Percentiles rank a stretch among this genome's conserved stretches.
Conservation (phyloP, 2,797 vertebrate genomes). For the Phalanger gymnotis region DNA sequence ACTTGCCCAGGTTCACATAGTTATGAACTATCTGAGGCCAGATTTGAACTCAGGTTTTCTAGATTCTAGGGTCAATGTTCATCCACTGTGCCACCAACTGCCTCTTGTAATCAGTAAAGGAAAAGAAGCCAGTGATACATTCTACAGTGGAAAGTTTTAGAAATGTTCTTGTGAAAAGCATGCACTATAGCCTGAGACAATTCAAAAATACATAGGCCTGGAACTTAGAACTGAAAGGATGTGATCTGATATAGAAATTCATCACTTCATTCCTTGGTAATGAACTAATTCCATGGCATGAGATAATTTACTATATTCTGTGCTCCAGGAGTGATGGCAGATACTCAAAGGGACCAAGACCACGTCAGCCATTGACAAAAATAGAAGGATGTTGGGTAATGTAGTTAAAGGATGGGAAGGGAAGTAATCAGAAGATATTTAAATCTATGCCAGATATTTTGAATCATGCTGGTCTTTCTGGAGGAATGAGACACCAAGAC, state of each 20-base stretch:
- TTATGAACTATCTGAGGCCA: background rate
- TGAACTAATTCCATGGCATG: background rate
- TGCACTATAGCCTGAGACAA: background rate
- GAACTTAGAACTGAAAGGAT: background rate
- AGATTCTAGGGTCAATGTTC: background rate
- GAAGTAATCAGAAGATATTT: background rate
- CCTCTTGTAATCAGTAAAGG: background rate
- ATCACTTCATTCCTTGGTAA: background rate
- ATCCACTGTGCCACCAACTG: background rate
- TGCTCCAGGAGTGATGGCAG: background rate
- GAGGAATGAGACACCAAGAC: background rate
- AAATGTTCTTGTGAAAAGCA: constrained; percentile 22
- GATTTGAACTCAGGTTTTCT: background rate
- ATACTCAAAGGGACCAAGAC: background rate
- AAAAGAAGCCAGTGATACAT: background rate
- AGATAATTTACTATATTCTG: background rate
- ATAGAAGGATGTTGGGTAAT: background rate
- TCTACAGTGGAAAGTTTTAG: background rate
- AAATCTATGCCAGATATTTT: background rate
- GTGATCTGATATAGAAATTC: background rate
- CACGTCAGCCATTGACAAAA: background rate
- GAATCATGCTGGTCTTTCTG: background rate
- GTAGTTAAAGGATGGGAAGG: background rate
- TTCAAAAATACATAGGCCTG: background rate
- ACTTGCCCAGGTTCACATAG: background rate